Conservation (phyloP, 2,113 vertebrate genomes). For the Psophia crepitans region DNA sequence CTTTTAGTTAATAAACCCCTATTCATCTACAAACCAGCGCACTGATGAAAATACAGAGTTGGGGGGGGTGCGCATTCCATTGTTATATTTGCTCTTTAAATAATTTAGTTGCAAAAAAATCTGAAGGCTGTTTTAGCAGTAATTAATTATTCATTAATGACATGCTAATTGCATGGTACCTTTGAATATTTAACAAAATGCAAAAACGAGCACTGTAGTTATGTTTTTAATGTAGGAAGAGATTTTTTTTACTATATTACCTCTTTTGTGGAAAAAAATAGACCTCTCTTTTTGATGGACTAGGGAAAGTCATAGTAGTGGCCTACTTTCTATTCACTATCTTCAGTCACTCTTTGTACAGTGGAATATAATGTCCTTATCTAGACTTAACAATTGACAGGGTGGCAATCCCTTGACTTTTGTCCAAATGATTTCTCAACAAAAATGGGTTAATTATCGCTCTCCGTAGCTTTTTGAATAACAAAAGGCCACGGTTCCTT, state of each 20-base stretch:
- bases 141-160: constrained; percentile 99
- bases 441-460: constrained; percentile 94
- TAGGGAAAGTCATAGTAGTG: constrained; percentile 74
- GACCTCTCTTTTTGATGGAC: constrained; percentile 63
- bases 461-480: constrained; percentile 88
- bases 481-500: constrained; percentile 92
- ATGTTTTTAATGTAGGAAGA: constrained; percentile 81
- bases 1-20: neutral
- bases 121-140: constrained; percentile 93
- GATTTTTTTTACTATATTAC: constrained; percentile 62
- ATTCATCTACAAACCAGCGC: constrained; percentile 37
- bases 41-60: constrained; percentile 47
- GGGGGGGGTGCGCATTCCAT: constrained; percentile 39
- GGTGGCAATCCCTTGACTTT: constrained; percentile 83
- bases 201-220: constrained; percentile 86
- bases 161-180: constrained; percentile 95
- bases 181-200: constrained; percentile 98
- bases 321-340: constrained; percentile 80
- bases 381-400: constrained; percentile 82
- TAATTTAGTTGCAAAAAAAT: constrained; percentile 95
- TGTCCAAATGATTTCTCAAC: constrained; percentile 86
- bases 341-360: constrained; percentile 77
- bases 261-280: constrained; percentile 49
- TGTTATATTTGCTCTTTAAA: constrained; percentile 92
- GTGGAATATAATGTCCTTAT: constrained; percentile 81